phyloP scores from a whole-genome alignment of 2,113 vertebrate genomes.

The Myanophis thanlyinensis region DNA sequence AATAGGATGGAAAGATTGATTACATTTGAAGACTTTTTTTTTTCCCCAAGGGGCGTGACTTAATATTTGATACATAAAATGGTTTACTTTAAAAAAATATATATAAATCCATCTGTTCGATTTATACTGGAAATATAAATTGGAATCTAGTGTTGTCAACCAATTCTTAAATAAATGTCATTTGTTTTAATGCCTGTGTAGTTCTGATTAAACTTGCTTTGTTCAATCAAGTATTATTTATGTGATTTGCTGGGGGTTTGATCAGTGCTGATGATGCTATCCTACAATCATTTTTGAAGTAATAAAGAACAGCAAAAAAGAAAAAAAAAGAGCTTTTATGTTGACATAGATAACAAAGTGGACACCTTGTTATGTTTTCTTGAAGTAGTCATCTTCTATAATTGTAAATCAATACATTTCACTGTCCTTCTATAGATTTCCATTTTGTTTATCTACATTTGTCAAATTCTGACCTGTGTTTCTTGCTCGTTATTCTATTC shows the following conservation, averaged over 20 bases:
- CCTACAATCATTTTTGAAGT: not conserved
- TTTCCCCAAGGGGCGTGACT: too few species aligned
- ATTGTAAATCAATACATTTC: not conserved
- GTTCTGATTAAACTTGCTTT: not conserved
- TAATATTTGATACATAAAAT: not conserved
- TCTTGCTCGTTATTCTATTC: not conserved
- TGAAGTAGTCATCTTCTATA: not conserved
- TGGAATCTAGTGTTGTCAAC: not conserved
- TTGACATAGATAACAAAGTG: not conserved
- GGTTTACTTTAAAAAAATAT: not conserved
- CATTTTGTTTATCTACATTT: not conserved
- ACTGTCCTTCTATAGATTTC: not conserved
- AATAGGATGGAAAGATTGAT: not conserved
- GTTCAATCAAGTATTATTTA: not conserved
- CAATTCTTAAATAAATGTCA: not conserved
- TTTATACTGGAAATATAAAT: not conserved
- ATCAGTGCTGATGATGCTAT: not conserved
- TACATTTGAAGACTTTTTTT: not conserved
- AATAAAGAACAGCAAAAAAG: not conserved
- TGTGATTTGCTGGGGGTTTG: not conserved
- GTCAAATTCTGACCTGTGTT: not conserved
- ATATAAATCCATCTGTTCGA: not conserved
- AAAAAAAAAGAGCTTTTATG: not conserved
- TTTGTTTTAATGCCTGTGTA: not conserved
- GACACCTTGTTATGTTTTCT: not conserved